These are phyloP conservation scores for Poeciliopsis turrubarensis DNA, from an alignment of 2,113 vertebrate species.

Conservation along the genomic window DNA sequence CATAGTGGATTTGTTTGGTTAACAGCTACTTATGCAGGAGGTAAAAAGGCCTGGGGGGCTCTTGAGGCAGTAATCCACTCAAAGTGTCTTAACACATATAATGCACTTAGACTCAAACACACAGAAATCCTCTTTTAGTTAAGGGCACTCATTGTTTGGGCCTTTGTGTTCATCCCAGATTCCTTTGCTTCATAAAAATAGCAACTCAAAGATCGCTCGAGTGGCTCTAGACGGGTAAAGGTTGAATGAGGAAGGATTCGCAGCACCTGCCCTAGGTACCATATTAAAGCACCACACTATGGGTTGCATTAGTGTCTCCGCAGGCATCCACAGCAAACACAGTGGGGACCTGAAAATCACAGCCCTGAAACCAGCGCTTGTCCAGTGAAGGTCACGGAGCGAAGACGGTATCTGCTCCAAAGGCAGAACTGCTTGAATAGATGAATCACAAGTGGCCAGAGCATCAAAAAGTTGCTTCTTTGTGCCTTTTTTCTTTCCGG, in stretches of 20 bases:
- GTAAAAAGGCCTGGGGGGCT: conserved; percentile 27
- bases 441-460: conserved; percentile 59
- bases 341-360: conserved; percentile 64
- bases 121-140: neutral
- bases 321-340: conserved; percentile 54
- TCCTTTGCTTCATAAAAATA: conserved; percentile 14
- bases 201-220: conserved; percentile 15
- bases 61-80: conserved; percentile 38
- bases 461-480: conserved; percentile 7
- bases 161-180: conserved; percentile 7
- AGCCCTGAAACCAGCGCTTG: conserved; percentile 56
- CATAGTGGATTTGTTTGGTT: conserved; percentile 37
- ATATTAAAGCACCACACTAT: conserved; percentile 47
- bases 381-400: conserved; percentile 67
- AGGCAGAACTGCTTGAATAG: conserved; percentile 57
- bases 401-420: conserved; percentile 37
- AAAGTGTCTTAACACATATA: neutral
- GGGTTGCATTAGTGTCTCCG: conserved; percentile 63
- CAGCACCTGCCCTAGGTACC: conserved; percentile 25
- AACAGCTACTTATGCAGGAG: conserved; percentile 20
- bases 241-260: conserved; percentile 47
- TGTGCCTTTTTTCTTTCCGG: neutral
- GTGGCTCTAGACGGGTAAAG: conserved; percentile 41
- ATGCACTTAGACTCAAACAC: neutral
- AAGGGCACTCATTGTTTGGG: conserved; percentile 14